Conservation (phyloP, 1,140 invertebrate species). For the Drosophila albomicans region DNA sequence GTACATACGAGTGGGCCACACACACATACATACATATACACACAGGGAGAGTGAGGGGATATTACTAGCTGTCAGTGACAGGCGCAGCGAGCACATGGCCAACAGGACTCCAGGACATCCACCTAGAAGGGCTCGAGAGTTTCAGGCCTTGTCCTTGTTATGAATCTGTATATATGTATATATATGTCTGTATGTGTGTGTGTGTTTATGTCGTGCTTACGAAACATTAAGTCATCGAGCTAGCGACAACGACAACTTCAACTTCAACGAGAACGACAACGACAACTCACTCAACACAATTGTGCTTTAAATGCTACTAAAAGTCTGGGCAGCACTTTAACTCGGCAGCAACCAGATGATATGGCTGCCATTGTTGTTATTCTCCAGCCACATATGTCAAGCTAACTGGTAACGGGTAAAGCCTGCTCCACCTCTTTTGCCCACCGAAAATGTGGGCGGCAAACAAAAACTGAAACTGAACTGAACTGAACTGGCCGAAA, state of each 20-base stretch:
- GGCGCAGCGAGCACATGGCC: constrained; percentile 47
- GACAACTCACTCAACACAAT: constrained; percentile 51
- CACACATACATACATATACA: constrained; percentile 18
- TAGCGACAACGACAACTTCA: constrained; percentile 44
- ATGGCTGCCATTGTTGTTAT: constrained; percentile 15
- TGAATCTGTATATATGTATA: constrained; percentile 25
- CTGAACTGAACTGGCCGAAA: background rate
- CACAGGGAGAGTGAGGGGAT: background rate
- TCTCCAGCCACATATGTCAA: constrained; percentile 37
- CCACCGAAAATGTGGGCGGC: constrained; percentile 24
- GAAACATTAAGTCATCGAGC: constrained; percentile 76
- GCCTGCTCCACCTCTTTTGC: background rate
- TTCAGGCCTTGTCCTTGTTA: constrained; percentile 56
- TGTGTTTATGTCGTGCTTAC: constrained; percentile 71
- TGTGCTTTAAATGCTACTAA: constrained; percentile 60
- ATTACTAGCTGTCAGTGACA: constrained; percentile 62
- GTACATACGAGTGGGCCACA: constrained; percentile 41
- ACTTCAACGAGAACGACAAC: constrained; percentile 1
- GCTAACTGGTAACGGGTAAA: constrained; percentile 15
- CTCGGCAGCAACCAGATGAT: constrained; percentile 3
- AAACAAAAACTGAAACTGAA: constrained; percentile 5
- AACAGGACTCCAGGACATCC: constrained; percentile 32
- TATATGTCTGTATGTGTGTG: constrained; percentile 27
- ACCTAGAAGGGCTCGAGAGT: constrained; percentile 20
- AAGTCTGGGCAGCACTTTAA: constrained; percentile 46